Conservation (phyloP, 2,113 vertebrate species). For the Nibea coibor region DNA sequence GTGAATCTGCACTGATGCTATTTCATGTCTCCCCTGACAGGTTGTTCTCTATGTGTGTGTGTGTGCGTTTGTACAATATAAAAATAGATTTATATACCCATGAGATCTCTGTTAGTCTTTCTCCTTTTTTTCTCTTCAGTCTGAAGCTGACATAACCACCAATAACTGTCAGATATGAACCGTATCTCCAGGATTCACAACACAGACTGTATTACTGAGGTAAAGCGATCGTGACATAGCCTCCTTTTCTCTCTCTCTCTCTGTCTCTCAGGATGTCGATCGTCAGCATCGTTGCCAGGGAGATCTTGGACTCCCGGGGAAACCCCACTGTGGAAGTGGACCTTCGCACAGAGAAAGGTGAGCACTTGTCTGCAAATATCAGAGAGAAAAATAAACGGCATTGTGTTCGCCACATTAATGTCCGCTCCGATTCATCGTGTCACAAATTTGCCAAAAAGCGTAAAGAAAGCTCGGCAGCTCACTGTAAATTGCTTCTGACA, state of each 20-base stretch:
- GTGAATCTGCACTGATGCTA: constrained; percentile 3
- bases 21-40: constrained; percentile 22
- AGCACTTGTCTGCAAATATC: constrained; percentile 26
- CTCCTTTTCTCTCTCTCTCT: not conserved
- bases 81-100: constrained; percentile 19
- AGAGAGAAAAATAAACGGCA: not conserved
- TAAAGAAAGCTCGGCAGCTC: not conserved
- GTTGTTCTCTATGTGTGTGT: not conserved
- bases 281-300: constrained; percentile 91
- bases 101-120: not conserved
- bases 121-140: not conserved
- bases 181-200: not conserved
- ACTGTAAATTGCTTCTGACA: not conserved
- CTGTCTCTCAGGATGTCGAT: constrained; percentile 84
- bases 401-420: not conserved
- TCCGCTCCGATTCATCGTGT: not conserved
- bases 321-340: constrained; percentile 96
- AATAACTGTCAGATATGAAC: not conserved
- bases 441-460: not conserved
- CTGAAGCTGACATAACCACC: not conserved
- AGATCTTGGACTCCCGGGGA: constrained; percentile 96
- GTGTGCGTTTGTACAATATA: constrained; percentile 5
- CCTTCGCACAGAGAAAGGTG: constrained; percentile 92
- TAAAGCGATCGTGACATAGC: not conserved
- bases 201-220: too few relatives aligned